phyloP scores from a whole-genome alignment of 2,888 invertebrate species.

The Odontocerum albicorne region DNA sequence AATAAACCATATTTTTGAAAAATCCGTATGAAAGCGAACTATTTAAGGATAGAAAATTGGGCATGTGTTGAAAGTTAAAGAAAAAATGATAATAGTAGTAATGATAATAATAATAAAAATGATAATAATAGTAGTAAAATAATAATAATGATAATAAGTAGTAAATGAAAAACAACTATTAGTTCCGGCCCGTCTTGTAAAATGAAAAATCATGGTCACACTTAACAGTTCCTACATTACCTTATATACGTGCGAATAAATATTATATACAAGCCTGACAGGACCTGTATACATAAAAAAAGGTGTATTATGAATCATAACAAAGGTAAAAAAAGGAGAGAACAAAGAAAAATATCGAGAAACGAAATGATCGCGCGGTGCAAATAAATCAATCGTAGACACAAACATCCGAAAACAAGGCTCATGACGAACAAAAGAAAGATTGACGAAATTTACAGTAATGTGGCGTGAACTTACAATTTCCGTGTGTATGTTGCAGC shows the following conservation, averaged over 20 bases:
- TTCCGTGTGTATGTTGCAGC: slow-evolving; percentile 25
- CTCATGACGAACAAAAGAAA: slow-evolving; percentile 25
- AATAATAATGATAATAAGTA: too few species aligned
- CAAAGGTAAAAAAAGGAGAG: slow-evolving; percentile 23
- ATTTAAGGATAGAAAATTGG: too few species aligned
- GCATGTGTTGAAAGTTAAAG: too few species aligned
- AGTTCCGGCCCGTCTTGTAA: too few species aligned
- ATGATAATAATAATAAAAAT: too few species aligned
- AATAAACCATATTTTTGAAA: too few species aligned
- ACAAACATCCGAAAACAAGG: slow-evolving; percentile 13
- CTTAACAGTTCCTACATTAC: background rate
- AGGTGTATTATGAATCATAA: slow-evolving; percentile 17
- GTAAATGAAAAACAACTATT: too few species aligned
- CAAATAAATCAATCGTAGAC: slow-evolving; percentile 11
- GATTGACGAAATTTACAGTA: slow-evolving; percentile 14
- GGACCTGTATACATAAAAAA: slow-evolving; percentile 18
- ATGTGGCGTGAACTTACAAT: slow-evolving; percentile 19
- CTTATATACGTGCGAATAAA: background rate
- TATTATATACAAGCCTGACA: slow-evolving; percentile 22
- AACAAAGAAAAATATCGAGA: slow-evolving; percentile 23
- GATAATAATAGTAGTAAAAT: too few species aligned
- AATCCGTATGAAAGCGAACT: too few species aligned
- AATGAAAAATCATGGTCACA: background rate
- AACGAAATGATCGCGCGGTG: background rate
- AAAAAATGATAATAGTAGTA: too few species aligned